Percentiles rank a stretch among this genome's conserved stretches.
Conservation (phyloP, 1,140 invertebrate genomes). For the Dinothrombium tinctorium region DNA sequence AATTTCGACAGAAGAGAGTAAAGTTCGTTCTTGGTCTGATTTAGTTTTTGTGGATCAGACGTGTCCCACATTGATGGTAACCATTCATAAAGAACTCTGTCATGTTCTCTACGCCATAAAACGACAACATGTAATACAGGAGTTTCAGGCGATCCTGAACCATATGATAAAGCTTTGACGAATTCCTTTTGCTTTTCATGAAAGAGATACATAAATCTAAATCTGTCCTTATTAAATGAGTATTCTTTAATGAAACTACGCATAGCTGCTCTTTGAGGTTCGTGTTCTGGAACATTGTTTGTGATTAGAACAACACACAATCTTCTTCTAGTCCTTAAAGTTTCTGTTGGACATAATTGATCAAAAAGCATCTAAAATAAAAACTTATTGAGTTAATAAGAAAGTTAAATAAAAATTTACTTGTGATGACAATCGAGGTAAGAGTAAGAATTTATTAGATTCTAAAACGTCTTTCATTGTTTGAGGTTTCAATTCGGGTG, state of each 20-base stretch:
- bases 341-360: conserved; percentile 63
- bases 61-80: conserved; percentile 36
- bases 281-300: conserved; percentile 28
- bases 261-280: conserved; percentile 22
- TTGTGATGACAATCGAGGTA: conserved; percentile 76
- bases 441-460: conserved; percentile 58
- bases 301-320: conserved; percentile 65
- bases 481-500: conserved; percentile 59
- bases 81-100: conserved; percentile 77
- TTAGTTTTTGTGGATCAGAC: conserved; percentile 26
- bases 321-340: conserved; percentile 48
- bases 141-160: conserved; percentile 19
- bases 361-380: conserved; percentile 39
- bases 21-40: conserved; percentile 43
- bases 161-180: conserved; percentile 41
- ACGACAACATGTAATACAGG: conserved; percentile 40
- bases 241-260: conserved; percentile 31
- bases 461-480: conserved; percentile 68
- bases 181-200: conserved; percentile 56
- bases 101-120: conserved; percentile 61
- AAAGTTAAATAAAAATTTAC: conserved; percentile 23
- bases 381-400: background rate
- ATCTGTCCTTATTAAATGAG: conserved; percentile 13
- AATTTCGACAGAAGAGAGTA: conserved; percentile 42
- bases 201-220: conserved; percentile 53